Evolutionary conservation across 2,888 invertebrate species (phyloP).

Genomic region (Catocala sponsa): DNA sequence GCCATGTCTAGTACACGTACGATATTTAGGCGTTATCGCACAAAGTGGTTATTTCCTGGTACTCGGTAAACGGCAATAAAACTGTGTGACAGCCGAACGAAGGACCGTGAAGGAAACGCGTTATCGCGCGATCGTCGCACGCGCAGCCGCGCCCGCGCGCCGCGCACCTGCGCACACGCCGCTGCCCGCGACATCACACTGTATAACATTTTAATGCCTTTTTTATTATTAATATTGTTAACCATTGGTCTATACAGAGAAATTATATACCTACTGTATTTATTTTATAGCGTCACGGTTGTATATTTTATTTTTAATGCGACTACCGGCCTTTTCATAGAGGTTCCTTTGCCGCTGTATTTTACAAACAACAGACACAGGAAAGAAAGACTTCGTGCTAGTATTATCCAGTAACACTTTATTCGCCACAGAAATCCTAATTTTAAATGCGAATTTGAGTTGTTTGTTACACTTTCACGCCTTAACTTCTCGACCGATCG

Average conservation of each 20-base stretch:
- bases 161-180: conserved; percentile 56
- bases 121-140: conserved; percentile 56
- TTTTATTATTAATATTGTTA: conserved; percentile 36
- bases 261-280: not conserved
- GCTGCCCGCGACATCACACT: conserved; percentile 18
- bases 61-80: conserved; percentile 55
- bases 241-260: not conserved
- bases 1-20: conserved; percentile 20
- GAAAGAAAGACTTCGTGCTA: no score
- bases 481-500: no score
- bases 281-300: no score
- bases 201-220: conserved; percentile 33
- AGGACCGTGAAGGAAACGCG: conserved; percentile 60
- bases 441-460: no score
- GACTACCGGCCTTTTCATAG: no score
- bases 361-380: no score
- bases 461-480: no score
- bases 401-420: no score
- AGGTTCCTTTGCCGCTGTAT: no score
- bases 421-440: no score
- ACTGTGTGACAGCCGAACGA: conserved; percentile 67
- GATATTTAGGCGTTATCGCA: conserved; percentile 39
- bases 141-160: conserved; percentile 65
- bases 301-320: no score
- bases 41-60: conserved; percentile 48